A percentile compares a stretch with the other conserved stretches of the same genome.
These are phyloP conservation scores for Echinops telfairi DNA, from an alignment of 2,113 vertebrate genomes.

Conservation along the genomic window DNA sequence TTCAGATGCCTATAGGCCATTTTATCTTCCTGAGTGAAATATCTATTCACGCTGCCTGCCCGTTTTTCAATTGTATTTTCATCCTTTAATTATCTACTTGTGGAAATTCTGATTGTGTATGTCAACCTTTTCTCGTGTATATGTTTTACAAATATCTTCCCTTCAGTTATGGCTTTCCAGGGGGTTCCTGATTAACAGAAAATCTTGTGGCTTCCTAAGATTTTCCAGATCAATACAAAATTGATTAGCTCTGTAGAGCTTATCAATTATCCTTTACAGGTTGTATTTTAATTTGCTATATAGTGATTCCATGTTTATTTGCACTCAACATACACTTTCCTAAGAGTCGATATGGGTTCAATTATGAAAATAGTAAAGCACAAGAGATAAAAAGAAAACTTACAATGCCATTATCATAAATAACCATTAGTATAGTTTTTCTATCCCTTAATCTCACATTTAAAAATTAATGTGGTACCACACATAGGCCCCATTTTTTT, in stretches of 20 bases:
- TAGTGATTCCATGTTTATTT: neutral
- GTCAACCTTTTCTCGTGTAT: neutral
- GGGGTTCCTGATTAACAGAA: neutral
- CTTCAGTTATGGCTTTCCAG: neutral
- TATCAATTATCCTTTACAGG: neutral
- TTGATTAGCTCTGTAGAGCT: neutral
- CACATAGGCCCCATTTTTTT: neutral
- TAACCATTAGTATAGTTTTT: neutral
- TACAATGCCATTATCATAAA: neutral
- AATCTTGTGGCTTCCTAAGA: neutral
- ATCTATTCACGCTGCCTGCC: neutral
- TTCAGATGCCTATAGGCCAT: neutral
- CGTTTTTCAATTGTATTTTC: neutral
- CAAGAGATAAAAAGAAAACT: conserved; percentile 39
- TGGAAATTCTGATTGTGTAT: neutral
- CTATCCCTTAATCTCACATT: neutral
- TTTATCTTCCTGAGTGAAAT: neutral
- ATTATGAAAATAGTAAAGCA: conserved; percentile 5
- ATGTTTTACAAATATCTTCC: neutral
- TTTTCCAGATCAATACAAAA: neutral
- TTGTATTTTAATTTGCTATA: neutral
- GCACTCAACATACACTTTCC: neutral
- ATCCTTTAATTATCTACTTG: neutral
- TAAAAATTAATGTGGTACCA: neutral
- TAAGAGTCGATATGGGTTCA: neutral